A percentile compares a stretch with the other conserved stretches of the same genome.
phyloP scores from a whole-genome alignment of 1,140 invertebrate species.

The Musca domestica region DNA sequence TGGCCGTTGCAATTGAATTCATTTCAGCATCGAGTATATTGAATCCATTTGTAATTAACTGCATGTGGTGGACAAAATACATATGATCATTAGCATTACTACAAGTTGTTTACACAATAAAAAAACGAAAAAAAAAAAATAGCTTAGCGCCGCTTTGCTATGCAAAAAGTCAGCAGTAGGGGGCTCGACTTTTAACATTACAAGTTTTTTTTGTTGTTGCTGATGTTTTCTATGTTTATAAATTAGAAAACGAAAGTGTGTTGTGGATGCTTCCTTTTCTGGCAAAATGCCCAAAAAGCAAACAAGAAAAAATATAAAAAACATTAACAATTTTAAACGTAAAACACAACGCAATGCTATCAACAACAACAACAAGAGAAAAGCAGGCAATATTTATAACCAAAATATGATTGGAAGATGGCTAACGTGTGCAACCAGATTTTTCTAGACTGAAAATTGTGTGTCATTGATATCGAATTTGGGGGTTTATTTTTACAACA shows the following conservation, averaged over 20 bases:
- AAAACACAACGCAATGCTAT: too few relatives aligned
- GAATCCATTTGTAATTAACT: slow-evolving; percentile 85
- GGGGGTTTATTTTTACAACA: slow-evolving; percentile 26
- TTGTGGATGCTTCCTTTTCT: too few relatives aligned
- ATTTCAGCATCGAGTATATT: slow-evolving; percentile 78
- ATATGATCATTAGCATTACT: background rate
- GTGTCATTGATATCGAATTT: background rate
- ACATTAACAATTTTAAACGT: slow-evolving; percentile 1
- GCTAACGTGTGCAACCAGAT: too few relatives aligned
- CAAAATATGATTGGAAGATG: too few relatives aligned
- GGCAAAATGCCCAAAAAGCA: too few relatives aligned
- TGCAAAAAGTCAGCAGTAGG: slow-evolving; percentile 1
- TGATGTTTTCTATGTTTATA: too few relatives aligned
- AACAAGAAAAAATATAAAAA: background rate
- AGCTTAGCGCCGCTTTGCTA: slow-evolving; percentile 16
- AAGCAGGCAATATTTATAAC: too few relatives aligned
- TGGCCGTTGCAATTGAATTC: slow-evolving; percentile 76
- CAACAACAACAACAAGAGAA: too few relatives aligned
- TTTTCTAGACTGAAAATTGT: too few relatives aligned
- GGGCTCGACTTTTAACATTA: slow-evolving; percentile 12
- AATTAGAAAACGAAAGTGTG: too few relatives aligned
- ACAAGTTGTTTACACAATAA: background rate
- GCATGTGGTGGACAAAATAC: slow-evolving; percentile 30
- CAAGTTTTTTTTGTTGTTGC: too few relatives aligned
- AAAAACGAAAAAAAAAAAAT: background rate